These are phyloP conservation scores for Bombus cullumanus DNA, from an alignment of 1,140 invertebrate genomes.

Conservation along the genomic window DNA sequence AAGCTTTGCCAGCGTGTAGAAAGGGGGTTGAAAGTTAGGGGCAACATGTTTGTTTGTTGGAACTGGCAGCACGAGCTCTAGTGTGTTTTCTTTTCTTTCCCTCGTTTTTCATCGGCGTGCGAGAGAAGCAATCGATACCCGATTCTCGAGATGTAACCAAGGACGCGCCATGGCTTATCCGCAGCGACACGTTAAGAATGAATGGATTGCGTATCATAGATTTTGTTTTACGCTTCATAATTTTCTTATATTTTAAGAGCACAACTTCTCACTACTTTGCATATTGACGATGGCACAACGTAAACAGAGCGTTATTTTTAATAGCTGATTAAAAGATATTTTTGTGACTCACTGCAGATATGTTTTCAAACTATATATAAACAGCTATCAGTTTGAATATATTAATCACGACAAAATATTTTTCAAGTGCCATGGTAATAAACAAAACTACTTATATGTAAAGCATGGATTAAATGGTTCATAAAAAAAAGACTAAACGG, in stretches of 20 bases:
- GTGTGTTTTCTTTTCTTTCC: conserved; percentile 18
- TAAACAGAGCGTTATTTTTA: accelerated
- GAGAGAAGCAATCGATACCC: conserved; percentile 62
- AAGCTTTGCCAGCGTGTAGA: not conserved
- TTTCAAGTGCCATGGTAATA: accelerated
- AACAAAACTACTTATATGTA: not conserved
- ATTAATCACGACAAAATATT: too few relatives aligned
- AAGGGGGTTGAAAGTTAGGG: not conserved
- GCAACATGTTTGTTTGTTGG: conserved; percentile 49
- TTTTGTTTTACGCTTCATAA: not conserved
- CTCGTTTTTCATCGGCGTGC: conserved; percentile 46
- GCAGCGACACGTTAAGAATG: conserved; percentile 50
- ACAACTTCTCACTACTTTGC: accelerated
- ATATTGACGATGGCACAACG: not conserved
- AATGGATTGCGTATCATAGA: conserved; percentile 20
- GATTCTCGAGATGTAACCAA: conserved; percentile 63
- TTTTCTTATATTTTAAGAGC: not conserved
- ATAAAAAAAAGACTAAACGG: not conserved
- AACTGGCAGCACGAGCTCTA: conserved; percentile 1
- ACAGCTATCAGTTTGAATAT: too few relatives aligned
- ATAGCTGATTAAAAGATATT: too few relatives aligned
- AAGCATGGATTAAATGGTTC: not conserved
- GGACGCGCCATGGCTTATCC: conserved; percentile 49
- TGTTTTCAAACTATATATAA: too few relatives aligned
- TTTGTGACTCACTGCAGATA: accelerated